phyloP scores from a whole-genome alignment of 2,797 vertebrate genomes.

The Otolemur crassicaudatus region DNA sequence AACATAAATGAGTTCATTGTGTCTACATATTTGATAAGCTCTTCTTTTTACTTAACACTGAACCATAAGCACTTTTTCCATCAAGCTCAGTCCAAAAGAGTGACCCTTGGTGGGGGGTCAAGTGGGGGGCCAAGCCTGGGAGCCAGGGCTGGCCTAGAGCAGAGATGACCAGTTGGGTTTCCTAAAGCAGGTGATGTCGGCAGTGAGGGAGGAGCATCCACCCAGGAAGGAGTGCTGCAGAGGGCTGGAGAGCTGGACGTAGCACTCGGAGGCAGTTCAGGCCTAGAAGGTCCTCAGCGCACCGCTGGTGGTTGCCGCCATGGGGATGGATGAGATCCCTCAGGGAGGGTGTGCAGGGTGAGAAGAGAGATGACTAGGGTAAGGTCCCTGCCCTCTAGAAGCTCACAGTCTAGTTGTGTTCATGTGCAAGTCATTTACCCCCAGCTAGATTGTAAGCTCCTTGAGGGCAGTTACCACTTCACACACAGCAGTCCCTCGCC shows the following conservation, averaged over 20 bases:
- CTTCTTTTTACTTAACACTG: not conserved
- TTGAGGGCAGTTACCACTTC: conserved; percentile 83
- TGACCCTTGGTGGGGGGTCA: not conserved
- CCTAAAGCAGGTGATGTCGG: not conserved
- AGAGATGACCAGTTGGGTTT: not conserved
- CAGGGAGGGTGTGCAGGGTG: conserved; percentile 77
- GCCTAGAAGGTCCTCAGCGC: conserved; percentile 66
- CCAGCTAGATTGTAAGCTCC: conserved; percentile 86
- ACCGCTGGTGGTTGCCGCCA: conserved; percentile 63
- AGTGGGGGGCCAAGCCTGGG: conserved; percentile 18
- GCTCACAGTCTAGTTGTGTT: conserved; percentile 85
- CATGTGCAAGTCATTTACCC: conserved; percentile 76
- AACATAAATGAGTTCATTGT: not conserved
- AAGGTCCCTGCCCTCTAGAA: conserved; percentile 83
- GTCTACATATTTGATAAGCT: not conserved
- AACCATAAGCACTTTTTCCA: conserved; percentile 47
- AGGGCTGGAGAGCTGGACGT: not conserved
- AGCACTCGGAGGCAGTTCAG: conserved; percentile 53
- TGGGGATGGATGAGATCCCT: conserved; percentile 70
- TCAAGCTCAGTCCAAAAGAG: not conserved
- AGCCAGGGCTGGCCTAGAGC: not conserved
- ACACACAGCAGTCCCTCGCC: conserved; percentile 76
- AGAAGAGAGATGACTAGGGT: conserved; percentile 81
- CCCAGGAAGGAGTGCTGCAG: not conserved
- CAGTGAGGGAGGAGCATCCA: not conserved